phyloP scores from a whole-genome alignment of 2,888 invertebrate species.

The Xanthia togata region DNA sequence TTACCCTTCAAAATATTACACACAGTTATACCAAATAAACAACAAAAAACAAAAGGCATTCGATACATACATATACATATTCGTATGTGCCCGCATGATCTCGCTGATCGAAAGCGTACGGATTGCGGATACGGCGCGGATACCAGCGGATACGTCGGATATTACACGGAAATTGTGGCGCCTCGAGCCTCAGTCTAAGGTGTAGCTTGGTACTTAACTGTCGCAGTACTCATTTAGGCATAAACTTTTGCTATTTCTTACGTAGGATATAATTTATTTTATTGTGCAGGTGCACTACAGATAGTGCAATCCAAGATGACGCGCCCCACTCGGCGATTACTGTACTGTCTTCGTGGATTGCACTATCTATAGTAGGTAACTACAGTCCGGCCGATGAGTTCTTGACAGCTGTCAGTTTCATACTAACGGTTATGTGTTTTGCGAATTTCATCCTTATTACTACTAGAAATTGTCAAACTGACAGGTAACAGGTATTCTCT shows the following conservation, averaged over 20 bases:
- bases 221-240: conserved; percentile 34
- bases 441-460: too few relatives aligned
- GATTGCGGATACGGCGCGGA: conserved; percentile 56
- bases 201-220: conserved; percentile 58
- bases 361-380: not conserved
- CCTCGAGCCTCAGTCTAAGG: conserved; percentile 58
- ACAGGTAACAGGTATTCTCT: too few relatives aligned
- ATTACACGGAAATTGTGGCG: conserved; percentile 70
- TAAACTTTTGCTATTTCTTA: conserved; percentile 2
- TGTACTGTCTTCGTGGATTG: too few relatives aligned
- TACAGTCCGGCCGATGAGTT: too few relatives aligned
- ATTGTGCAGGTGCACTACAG: not conserved
- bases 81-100: conserved; percentile 45
- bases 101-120: conserved; percentile 65
- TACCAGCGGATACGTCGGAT: conserved; percentile 66
- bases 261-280: not conserved
- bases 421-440: too few relatives aligned
- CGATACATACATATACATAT: conserved; percentile 9
- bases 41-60: conserved; percentile 9
- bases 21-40: not conserved
- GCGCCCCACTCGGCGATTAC: too few relatives aligned
- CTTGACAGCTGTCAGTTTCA: too few relatives aligned
- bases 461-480: too few relatives aligned
- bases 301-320: too few relatives aligned
- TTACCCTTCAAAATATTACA: not conserved